phyloP scores from a whole-genome alignment of 2,113 vertebrate species.

The Phalacrocorax aristotelis region DNA sequence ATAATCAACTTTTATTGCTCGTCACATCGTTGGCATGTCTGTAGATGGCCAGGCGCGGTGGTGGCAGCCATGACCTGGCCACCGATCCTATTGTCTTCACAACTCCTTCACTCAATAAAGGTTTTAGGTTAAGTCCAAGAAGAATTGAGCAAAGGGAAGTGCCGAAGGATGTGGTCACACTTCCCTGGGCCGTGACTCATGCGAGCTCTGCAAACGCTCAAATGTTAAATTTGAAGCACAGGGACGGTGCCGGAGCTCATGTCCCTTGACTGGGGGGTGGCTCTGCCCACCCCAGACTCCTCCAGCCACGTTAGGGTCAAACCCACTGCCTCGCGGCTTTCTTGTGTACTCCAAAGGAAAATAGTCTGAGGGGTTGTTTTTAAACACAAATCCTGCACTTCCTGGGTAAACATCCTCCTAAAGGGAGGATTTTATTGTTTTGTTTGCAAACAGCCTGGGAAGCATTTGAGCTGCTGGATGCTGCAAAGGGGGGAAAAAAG shows the following conservation, averaged over 20 bases:
- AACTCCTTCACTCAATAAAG: accelerated
- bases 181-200: background rate
- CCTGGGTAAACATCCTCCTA: background rate
- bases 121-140: background rate
- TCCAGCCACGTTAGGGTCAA: background rate
- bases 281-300: background rate
- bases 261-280: background rate
- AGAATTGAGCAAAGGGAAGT: background rate
- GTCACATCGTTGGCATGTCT: background rate
- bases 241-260: background rate
- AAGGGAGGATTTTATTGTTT: background rate
- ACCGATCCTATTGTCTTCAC: background rate
- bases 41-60: background rate
- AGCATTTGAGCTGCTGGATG: background rate
- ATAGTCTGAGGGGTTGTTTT: background rate
- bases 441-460: background rate
- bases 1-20: background rate
- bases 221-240: accelerated
- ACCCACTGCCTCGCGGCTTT: background rate
- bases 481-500: background rate
- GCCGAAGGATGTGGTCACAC: background rate
- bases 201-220: background rate
- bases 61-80: background rate
- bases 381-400: background rate
- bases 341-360: background rate